These are phyloP conservation scores for Aphrocallistes beatrix DNA, from an alignment of 37 sponge, comb jelly and placozoan species.

Conservation along the genomic window DNA sequence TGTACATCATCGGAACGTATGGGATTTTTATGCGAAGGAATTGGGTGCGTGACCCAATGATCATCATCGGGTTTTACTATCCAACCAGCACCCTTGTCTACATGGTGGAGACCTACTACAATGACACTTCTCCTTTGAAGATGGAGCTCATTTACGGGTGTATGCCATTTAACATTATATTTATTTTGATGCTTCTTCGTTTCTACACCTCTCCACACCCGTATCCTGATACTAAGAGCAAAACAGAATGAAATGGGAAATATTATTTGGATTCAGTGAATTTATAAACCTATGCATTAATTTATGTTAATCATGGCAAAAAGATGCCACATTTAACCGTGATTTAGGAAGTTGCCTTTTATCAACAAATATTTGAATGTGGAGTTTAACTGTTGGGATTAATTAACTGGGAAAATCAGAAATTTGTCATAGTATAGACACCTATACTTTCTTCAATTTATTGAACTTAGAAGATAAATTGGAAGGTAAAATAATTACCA, in stretches of 20 bases:
- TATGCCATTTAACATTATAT: not conserved
- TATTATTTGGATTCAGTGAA: no score
- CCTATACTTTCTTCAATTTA: no score
- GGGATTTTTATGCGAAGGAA: not conserved
- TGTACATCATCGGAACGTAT: not conserved
- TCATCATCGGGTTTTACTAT: not conserved
- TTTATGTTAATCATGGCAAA: no score
- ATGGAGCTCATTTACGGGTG: not conserved
- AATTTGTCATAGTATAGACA: no score
- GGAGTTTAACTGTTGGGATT: no score
- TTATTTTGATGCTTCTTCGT: not conserved
- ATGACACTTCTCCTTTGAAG: not conserved
- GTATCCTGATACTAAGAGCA: not conserved
- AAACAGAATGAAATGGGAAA: not conserved
- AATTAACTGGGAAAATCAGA: no score
- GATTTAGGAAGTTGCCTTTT: no score
- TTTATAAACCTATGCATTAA: no score
- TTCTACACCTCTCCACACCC: not conserved
- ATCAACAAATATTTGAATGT: no score
- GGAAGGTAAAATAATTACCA: no score
- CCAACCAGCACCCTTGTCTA: not conserved
- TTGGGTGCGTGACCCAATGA: not conserved
- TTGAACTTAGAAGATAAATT: no score
- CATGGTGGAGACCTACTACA: constrained; percentile 1
- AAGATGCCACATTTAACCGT: no score